phyloP scores from a whole-genome alignment of 1,140 invertebrate genomes.

The Gonatopus flavifemur region DNA sequence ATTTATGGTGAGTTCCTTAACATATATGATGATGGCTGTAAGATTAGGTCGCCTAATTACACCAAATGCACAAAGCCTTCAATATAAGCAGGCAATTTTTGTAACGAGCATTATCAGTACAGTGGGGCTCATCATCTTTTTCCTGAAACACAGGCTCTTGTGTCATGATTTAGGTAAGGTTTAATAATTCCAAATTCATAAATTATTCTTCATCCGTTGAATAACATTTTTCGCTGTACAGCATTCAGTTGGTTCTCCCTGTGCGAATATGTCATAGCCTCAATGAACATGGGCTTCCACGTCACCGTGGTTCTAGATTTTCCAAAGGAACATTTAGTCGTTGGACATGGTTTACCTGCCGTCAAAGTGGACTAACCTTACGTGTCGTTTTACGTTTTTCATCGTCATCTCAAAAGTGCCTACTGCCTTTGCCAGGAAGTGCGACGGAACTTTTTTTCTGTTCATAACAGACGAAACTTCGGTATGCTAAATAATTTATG shows the following conservation, averaged over 20 bases:
- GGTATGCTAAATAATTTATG: not conserved
- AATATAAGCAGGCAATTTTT: conserved; percentile 75
- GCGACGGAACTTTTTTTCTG: conserved; percentile 20
- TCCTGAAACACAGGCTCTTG: conserved; percentile 81
- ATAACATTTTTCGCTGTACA: conserved; percentile 44
- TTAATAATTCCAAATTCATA: not conserved
- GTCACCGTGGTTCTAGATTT: conserved; percentile 84
- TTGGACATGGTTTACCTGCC: conserved; percentile 62
- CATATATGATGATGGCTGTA: conserved; percentile 78
- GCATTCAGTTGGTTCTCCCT: conserved; percentile 93
- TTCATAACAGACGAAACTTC: conserved; percentile 4
- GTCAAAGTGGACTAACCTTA: conserved; percentile 48
- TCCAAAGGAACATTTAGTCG: conserved; percentile 76
- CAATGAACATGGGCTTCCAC: conserved; percentile 90
- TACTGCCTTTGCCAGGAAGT: conserved; percentile 43
- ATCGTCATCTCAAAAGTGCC: conserved; percentile 48
- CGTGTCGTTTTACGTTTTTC: conserved; percentile 34
- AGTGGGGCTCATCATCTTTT: conserved; percentile 80
- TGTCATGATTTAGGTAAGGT: conserved; percentile 85
- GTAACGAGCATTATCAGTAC: conserved; percentile 75
- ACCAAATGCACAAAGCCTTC: conserved; percentile 62
- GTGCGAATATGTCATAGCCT: conserved; percentile 88
- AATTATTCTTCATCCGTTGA: not conserved
- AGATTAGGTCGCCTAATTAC: conserved; percentile 56
- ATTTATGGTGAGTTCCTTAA: conserved; percentile 85